Base-by-base conservation (phyloP, 2,113 vertebrate species). In the Herpetotheres cachinnans region DNA sequence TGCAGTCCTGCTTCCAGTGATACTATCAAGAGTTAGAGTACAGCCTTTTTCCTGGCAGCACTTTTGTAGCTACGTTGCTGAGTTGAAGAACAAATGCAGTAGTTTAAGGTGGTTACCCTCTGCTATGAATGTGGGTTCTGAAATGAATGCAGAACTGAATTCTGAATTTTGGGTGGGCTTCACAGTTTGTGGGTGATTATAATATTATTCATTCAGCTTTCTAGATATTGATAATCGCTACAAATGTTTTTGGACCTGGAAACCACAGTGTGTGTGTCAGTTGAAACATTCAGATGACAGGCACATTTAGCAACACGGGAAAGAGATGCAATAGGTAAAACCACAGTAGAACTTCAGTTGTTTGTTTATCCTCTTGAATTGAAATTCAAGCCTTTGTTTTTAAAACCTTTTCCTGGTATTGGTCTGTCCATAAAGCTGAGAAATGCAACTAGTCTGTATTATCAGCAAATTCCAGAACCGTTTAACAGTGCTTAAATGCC, bases 311-410 rank as follows among this genome's bases (percentile, higher is more conserved):
- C 88, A 93, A 25, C 72, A 19, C 82, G 81, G 94, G 90, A 93
- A 97, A 74, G 86, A 95, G 77, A 71, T 87, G 93, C 73, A 93
- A 54, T 96, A 96, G 93, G 95, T 97, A n/a, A 46, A 97, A 95
- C 91, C 96, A 67, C 93, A 91, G 78, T 9, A 85, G 36, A 72
- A 61, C 58, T 93, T 95, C 74, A 80, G 94, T 88, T 95, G 77
- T 95, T 95, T 94, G 80, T 94, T 96, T 96, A 87, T 83, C 42
- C 80, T 62, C 65, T 63, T 55, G 76, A 93, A 86, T 62, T 92
- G 74, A 93, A 89, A 90, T 66, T 61, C 62, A 88, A 1, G 30
- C 74, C 49, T 96, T 88, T 95, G 70, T 90, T 95, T 95, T 89
- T 66, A 82, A 93, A 86, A 49, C 40, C 25, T 93, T 85, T 94